Evolutionary conservation across 2,113 vertebrate species (phyloP), one percentile per base, ranked within the genome.

Genomic region (Coptodon rendalli): DNA sequence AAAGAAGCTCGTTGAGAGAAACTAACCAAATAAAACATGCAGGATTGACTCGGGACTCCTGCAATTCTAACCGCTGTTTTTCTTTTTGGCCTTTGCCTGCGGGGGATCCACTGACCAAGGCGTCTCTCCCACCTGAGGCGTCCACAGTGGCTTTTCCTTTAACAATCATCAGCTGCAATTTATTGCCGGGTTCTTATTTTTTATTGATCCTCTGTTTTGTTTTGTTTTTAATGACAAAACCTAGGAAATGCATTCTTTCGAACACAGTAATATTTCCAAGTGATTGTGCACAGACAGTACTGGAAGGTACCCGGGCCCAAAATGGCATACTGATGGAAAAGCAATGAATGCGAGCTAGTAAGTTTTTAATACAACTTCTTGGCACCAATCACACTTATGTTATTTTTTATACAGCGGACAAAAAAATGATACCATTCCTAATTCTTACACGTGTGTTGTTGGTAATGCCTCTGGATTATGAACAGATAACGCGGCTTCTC

Each of bases 11-110:
- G 82, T 73, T 83, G 85, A 87, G 83, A 92, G 86, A 87, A 82
- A 90, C 59, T 66, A 87, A 90, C 80, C 85, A 92, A 95, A 87
- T 89, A 89, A 95, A 95, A 92, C 87, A 86, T 68, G 57, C 61
- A 86, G 56, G 78, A 24, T 59, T 82, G 89, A 89, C 79, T 86
- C 43, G 61, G 87, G 85, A 89, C 86, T 82, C 78, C 85, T 71
- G 68, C 81, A 86, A 89, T 56, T 80, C 36, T 50, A 80, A 86
- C 43, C 9, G 17, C 48, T 38, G 83, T 84, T 81, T 85, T 85
- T 91, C 88, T 92, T 52, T 82, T 73, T 90, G 78, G 40, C 87
- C 84, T 92, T 83, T 88, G 45, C 76, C 52, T 80, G 38, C 6
- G 6, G 68, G 81, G 61, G 82, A 87, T 87, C 83, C n/a, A 68